Percentiles rank a stretch among this genome's conserved stretches.
Conservation (phyloP, 2,888 invertebrate species). For the Shargacucullia verbasci region DNA sequence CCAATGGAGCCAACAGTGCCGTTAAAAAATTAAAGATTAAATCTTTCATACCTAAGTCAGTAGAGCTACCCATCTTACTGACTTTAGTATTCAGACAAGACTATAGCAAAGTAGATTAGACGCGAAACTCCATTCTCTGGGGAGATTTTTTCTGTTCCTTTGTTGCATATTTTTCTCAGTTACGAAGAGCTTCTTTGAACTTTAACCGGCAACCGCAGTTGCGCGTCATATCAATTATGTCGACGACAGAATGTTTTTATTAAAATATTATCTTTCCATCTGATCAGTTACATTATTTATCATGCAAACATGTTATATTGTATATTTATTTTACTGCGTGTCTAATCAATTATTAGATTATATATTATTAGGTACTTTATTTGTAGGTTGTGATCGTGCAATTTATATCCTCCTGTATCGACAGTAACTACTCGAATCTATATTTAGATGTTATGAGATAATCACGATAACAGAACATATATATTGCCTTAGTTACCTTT, state of each 20-base stretch:
- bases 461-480: conserved; percentile 4
- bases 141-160: conserved; percentile 27
- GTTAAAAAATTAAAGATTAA: too few relatives aligned
- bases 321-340: background rate
- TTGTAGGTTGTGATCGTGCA: background rate
- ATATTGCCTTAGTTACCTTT: conserved; percentile 25
- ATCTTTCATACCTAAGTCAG: too few relatives aligned
- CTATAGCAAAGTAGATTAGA: conserved; percentile 22
- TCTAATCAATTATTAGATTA: background rate
- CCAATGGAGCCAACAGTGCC: too few relatives aligned
- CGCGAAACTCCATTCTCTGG: conserved; percentile 11
- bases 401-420: background rate
- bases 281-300: background rate
- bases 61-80: too few relatives aligned
- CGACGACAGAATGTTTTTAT: background rate
- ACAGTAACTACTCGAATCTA: background rate
- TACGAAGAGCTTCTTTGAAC: conserved; percentile 28
- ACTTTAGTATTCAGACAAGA: conserved; percentile 15
- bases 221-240: conserved; percentile 31
- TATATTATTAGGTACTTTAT: conserved; percentile 11
- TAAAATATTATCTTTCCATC: conserved; percentile 5
- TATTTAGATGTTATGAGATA: background rate
- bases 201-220: conserved; percentile 35
- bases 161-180: conserved; percentile 39
- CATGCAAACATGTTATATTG: too few relatives aligned